A percentile compares a stretch with the other conserved stretches of the same genome.
Conservation (phyloP, 2,888 invertebrate genomes). For the Thecocarcelia acutangulata region DNA sequence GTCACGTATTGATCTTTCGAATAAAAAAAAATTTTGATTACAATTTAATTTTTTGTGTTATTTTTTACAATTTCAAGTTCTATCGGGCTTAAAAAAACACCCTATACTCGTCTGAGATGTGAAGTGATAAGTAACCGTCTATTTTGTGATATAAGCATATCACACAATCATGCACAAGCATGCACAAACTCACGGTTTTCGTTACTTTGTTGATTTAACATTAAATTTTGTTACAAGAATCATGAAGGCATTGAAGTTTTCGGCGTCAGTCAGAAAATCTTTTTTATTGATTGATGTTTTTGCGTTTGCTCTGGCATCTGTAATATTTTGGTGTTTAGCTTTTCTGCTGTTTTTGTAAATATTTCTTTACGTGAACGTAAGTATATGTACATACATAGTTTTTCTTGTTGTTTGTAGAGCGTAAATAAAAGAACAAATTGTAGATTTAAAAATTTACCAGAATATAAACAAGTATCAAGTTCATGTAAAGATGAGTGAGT, state of each 20-base stretch:
- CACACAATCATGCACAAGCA: background rate
- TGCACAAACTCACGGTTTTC: background rate
- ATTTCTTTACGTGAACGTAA: background rate
- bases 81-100: no score
- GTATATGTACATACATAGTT: no score
- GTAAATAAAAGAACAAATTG: constrained; percentile 11
- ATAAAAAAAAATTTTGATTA: no score
- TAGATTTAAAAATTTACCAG: constrained; percentile 17
- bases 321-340: background rate
- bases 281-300: constrained; percentile 59
- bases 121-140: constrained; percentile 42
- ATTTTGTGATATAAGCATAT: background rate
- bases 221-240: constrained; percentile 4
- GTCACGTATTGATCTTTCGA: no score
- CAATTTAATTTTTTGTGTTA: no score
- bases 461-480: constrained; percentile 63
- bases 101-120: no score
- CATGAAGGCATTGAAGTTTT: constrained; percentile 33
- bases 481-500: constrained; percentile 46
- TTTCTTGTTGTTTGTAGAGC: background rate
- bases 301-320: background rate
- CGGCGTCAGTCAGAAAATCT: constrained; percentile 51
- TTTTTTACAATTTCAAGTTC: no score
- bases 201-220: constrained; percentile 4
- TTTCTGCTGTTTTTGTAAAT: background rate